Evolutionary conservation across 2,888 invertebrate species (phyloP), one percentile per base, ranked within the genome.

Genomic region (Hetaerina titia): DNA sequence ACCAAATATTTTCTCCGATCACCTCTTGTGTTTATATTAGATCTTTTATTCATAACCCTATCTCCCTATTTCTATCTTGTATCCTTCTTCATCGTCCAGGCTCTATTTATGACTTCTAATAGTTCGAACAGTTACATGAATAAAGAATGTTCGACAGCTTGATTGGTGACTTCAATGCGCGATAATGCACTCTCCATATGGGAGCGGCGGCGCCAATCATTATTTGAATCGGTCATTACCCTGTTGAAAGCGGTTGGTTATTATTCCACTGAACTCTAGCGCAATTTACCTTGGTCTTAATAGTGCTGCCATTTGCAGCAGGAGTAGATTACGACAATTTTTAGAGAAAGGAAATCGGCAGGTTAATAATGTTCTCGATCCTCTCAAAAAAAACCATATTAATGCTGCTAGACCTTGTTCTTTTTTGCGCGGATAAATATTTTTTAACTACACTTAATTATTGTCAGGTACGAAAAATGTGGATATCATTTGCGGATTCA

Each of bases 91-190:
- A 6, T 58, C 4, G n/a, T 4, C 22, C 45, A 56, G 58, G n/a
- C 45, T 89, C 22, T 15, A n/a, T 92, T 92, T 92, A 92, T 92
- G 92, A n/a, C 92, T 92, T 64, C 64, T 74, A 74, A 92, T 92
- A 92, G 69, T 25, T 92, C 92, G 17, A n/a, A 13, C 69, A 92
- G 92, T 92, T 92, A 22, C 69, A 92, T 45, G 92, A 92, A 69
- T 92, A 45, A 92, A 92, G 69, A 69, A 63, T 45, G 69, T 74
- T 92, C 56, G 69, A 92, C 69, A 92, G 56, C 31, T 74, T 92
- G 92, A 92, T 92, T 92, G 92, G 69, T 74, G 92, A 92, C 92
- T 92, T 92, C 92, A 92, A 92, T 69, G 92, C 92, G 69, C 56
- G 92, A 92, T 92, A 92, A 92, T 92, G 69, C 13, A 74, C 58